Percentiles rank a stretch among this genome's conserved stretches.
Evolutionary conservation across 2,113 vertebrate genomes (phyloP).

Genomic region (Sturnira hondurensis): DNA sequence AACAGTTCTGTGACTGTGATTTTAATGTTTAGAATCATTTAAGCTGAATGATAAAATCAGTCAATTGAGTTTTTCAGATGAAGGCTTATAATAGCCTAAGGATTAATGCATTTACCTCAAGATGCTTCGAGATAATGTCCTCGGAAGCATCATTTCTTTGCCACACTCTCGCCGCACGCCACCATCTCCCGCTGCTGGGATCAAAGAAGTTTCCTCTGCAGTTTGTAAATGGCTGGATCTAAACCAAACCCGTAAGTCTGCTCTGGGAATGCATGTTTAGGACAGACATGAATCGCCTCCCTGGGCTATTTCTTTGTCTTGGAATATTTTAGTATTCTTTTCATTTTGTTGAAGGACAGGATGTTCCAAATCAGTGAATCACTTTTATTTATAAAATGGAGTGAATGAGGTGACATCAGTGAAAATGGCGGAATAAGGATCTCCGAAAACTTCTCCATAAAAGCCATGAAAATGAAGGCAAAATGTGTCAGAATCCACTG

Average conservation of each 20-base stretch:
- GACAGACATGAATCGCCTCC: conserved; percentile 68
- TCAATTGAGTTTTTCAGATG: background rate
- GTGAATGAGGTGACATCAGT: background rate
- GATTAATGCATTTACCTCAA: background rate
- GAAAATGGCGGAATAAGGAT: background rate
- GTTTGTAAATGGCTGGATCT: background rate
- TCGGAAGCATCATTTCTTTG: background rate
- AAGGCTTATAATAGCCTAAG: background rate
- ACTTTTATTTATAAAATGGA: conserved; percentile 73
- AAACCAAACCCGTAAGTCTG: conserved; percentile 13
- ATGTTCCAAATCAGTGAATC: conserved; percentile 74
- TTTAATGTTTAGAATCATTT: background rate
- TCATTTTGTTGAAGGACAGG: conserved; percentile 71
- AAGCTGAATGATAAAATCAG: background rate
- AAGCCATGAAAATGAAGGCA: background rate
- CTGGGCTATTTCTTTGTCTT: conserved; percentile 70
- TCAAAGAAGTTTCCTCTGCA: background rate
- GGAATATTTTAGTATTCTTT: conserved; percentile 73
- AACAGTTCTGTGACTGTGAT: background rate
- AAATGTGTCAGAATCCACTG: background rate
- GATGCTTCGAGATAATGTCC: background rate
- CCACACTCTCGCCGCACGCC: accelerated
- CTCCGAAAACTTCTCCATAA: background rate
- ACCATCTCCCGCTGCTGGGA: background rate
- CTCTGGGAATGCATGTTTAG: conserved; percentile 55